Conservation (phyloP, 2,797 vertebrate genomes). For the Scolopax rusticola region DNA sequence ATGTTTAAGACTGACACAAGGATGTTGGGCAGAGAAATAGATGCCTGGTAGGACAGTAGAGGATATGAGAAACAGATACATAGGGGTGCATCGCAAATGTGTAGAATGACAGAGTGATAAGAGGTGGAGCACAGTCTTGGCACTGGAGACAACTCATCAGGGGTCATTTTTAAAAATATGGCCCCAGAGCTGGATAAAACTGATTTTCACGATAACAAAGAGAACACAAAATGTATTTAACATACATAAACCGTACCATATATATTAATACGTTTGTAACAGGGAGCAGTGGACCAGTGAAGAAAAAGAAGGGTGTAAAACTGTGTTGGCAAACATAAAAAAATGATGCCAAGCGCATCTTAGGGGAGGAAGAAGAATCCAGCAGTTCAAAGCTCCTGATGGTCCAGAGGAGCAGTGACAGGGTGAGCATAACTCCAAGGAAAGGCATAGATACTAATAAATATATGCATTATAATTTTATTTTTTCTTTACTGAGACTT, state of each 20-base stretch:
- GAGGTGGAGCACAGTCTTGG: background rate
- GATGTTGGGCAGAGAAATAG: background rate
- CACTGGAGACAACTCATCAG: background rate
- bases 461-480: background rate
- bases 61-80: background rate
- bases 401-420: background rate
- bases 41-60: background rate
- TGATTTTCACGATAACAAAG: background rate
- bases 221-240: background rate
- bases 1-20: background rate
- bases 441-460: background rate
- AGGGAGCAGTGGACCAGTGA: background rate
- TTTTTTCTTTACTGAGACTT: background rate
- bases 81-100: fast-evolving
- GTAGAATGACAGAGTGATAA: background rate
- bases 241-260: background rate
- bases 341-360: background rate
- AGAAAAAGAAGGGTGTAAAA: background rate
- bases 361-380: background rate
- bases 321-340: background rate
- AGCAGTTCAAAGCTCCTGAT: background rate
- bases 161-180: background rate
- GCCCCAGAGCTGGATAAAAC: background rate
- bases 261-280: background rate
- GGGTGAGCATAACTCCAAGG: background rate